These are phyloP conservation scores for Lates japonicus DNA, from an alignment of 2,797 vertebrate species.

Conservation along the genomic window DNA sequence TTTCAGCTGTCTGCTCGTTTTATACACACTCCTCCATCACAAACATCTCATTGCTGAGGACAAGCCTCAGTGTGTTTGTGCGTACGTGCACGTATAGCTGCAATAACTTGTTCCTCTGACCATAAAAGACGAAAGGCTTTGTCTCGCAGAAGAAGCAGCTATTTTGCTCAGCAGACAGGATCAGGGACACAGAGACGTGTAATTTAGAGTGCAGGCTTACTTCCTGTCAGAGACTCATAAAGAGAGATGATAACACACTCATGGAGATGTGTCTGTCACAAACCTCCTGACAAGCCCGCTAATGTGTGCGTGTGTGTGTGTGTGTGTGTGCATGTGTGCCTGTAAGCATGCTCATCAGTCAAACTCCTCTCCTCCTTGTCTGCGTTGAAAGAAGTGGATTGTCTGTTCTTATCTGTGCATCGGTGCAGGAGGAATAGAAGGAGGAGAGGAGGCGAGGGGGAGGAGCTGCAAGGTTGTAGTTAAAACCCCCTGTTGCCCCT, in stretches of 20 bases:
- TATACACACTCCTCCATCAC: slow-evolving; percentile 68
- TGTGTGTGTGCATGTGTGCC: slow-evolving; percentile 23
- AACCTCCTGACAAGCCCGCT: slow-evolving; percentile 27
- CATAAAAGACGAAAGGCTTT: slow-evolving; percentile 66
- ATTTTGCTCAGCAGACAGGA: slow-evolving; percentile 60
- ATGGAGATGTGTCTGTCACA: slow-evolving; percentile 59
- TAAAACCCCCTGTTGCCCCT: slow-evolving; percentile 64
- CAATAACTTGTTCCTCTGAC: slow-evolving; percentile 69
- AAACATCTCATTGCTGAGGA: slow-evolving; percentile 64
- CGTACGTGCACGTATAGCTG: slow-evolving; percentile 47
- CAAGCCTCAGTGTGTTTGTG: slow-evolving; percentile 41
- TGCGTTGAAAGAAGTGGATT: slow-evolving; percentile 77
- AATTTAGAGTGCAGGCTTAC: slow-evolving; percentile 74
- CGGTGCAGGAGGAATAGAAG: slow-evolving; percentile 56
- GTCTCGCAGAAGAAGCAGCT: slow-evolving; percentile 51
- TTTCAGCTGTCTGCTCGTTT: slow-evolving; percentile 79
- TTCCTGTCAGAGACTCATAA: slow-evolving; percentile 82
- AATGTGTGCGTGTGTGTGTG: slow-evolving; percentile 32
- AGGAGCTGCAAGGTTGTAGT: slow-evolving; percentile 63
- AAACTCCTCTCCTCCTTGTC: slow-evolving; percentile 54
- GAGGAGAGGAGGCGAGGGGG: slow-evolving; percentile 17
- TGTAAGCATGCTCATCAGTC: slow-evolving; percentile 48
- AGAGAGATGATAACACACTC: slow-evolving; percentile 77
- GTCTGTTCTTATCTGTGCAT: slow-evolving; percentile 83
- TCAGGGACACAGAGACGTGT: slow-evolving; percentile 69